These are phyloP conservation scores for Onthophagus taurus DNA, from an alignment of 1,140 invertebrate genomes.

Conservation along the genomic window DNA sequence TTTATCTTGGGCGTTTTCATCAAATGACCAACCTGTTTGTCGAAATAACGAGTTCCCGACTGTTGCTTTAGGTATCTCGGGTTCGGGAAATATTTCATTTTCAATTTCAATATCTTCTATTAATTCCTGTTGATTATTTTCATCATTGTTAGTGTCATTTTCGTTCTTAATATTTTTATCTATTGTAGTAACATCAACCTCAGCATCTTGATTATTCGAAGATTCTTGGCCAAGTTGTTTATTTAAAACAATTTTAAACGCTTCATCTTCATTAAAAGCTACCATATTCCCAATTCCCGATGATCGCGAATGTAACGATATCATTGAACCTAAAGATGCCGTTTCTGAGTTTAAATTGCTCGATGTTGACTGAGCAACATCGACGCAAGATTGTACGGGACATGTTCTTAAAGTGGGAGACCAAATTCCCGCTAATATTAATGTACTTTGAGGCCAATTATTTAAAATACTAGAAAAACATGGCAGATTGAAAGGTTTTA, in stretches of 20 bases:
- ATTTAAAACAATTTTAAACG: constrained; percentile 53
- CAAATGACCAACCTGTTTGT: constrained; percentile 59
- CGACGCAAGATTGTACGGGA: constrained; percentile 43
- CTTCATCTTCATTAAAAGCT: constrained; percentile 51
- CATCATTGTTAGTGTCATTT: constrained; percentile 13
- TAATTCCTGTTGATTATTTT: constrained; percentile 11
- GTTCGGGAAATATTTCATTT: not conserved
- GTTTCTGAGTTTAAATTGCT: constrained; percentile 30
- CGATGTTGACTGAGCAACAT: constrained; percentile 28
- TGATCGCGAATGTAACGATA: constrained; percentile 34
- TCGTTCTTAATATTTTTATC: constrained; percentile 7
- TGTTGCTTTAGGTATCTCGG: constrained; percentile 5
- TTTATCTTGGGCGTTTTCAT: constrained; percentile 38
- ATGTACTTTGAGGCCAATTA: constrained; percentile 74
- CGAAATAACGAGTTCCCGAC: constrained; percentile 57
- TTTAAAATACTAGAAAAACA: constrained; percentile 85
- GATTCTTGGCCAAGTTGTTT: constrained; percentile 25
- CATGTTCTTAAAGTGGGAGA: constrained; percentile 62
- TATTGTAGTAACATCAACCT: not conserved
- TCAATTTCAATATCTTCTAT: not conserved
- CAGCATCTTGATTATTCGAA: not conserved
- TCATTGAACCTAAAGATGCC: constrained; percentile 27
- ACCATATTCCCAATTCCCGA: constrained; percentile 42
- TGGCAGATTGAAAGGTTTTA: constrained; percentile 69
- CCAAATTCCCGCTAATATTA: constrained; percentile 78